phyloP scores from a whole-genome alignment of 92 coral and sea anemone species.

The Phymanthus crucifer region DNA sequence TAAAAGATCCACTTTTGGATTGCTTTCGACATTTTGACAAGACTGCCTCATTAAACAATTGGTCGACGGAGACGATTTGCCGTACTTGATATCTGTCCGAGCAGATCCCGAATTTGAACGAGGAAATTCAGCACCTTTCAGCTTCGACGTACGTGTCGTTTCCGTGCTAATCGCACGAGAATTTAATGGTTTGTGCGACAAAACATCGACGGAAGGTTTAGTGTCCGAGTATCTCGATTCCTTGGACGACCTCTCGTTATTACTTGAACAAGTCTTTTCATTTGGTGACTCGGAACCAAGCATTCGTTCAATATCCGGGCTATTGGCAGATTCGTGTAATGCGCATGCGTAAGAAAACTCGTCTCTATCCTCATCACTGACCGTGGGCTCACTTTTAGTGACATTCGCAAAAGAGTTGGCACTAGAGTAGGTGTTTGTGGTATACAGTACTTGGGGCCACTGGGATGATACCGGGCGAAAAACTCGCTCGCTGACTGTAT shows the following conservation, averaged over 20 bases:
- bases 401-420: background rate
- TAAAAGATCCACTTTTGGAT: background rate
- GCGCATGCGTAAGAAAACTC: conserved; percentile 69
- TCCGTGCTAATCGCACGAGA: conserved; percentile 4
- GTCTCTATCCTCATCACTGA: conserved; percentile 50
- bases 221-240: background rate
- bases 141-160: background rate
- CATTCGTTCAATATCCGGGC: conserved; percentile 68
- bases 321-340: conserved; percentile 66
- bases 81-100: background rate
- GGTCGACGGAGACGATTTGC: background rate
- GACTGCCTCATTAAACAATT: background rate
- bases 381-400: background rate
- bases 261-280: background rate
- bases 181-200: background rate
- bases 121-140: conserved; percentile 16
- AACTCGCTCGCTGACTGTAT: conserved; percentile 31
- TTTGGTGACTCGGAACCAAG: conserved; percentile 61
- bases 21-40: background rate
- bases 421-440: background rate
- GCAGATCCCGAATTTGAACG: background rate
- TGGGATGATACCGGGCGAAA: conserved; percentile 62
- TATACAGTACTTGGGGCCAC: background rate
- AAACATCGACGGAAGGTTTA: background rate
- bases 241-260: conserved; percentile 2